A percentile compares a stretch with the other conserved stretches of the same genome.
Conservation (phyloP, 2,888 invertebrate species). For the Heterodera filipjevi region DNA sequence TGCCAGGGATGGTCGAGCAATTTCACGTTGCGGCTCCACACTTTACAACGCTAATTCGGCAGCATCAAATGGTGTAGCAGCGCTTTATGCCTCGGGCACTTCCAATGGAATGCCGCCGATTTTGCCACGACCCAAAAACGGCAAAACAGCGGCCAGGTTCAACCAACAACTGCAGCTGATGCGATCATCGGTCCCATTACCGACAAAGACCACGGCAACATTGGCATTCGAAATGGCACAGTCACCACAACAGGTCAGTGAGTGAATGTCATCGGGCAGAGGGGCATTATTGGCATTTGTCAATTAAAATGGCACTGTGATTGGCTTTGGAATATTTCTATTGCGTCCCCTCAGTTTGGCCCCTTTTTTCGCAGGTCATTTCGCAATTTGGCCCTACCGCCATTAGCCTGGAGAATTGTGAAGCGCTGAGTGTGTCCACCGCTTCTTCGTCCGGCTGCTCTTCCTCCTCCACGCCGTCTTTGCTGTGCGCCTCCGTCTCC, state of each 20-base stretch:
- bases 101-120: conserved; percentile 24
- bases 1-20: background rate
- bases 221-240: conserved; percentile 14
- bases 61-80: background rate
- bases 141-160: conserved; percentile 9
- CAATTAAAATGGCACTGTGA: background rate
- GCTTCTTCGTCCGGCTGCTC: background rate
- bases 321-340: background rate
- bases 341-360: background rate
- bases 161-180: conserved; percentile 17
- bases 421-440: conserved; percentile 10
- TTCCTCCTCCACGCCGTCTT: background rate
- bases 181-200: conserved; percentile 3
- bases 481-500: background rate
- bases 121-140: conserved; percentile 24
- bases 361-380: background rate
- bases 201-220: background rate
- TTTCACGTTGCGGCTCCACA: background rate
- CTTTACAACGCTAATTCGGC: background rate
- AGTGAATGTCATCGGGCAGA: background rate
- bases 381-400: background rate
- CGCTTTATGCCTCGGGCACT: conserved; percentile 7
- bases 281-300: background rate
- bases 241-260: background rate
- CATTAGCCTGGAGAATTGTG: background rate